Evolutionary conservation across 2,113 vertebrate genomes (phyloP).

Genomic region (Struthidea cinerea): DNA sequence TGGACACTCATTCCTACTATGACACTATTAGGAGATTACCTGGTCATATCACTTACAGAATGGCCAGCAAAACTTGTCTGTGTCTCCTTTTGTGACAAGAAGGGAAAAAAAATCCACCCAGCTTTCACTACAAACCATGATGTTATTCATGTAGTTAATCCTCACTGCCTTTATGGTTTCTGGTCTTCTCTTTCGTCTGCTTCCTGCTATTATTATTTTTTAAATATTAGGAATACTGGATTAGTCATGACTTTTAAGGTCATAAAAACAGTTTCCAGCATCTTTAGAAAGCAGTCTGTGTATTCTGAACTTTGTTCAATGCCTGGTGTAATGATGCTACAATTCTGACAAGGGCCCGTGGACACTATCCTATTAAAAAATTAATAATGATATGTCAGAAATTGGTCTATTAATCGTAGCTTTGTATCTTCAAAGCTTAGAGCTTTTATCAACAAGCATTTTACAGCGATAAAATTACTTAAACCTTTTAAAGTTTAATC

Average conservation of each 20-base stretch:
- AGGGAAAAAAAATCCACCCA: not conserved
- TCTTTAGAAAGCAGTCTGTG: not conserved
- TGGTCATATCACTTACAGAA: not conserved
- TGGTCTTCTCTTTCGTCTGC: not conserved
- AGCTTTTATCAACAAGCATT: constrained; percentile 48
- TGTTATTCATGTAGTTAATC: not conserved
- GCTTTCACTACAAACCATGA: not conserved
- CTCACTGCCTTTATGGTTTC: not conserved
- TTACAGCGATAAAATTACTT: constrained; percentile 53
- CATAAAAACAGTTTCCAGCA: not conserved
- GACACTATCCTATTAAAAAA: constrained; percentile 47
- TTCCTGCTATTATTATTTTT: not conserved
- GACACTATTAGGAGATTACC: not conserved
- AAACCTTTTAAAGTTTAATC: constrained; percentile 63
- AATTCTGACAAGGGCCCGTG: not conserved
- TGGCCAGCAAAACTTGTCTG: not conserved
- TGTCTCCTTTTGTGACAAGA: not conserved
- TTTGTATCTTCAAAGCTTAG: constrained; percentile 59
- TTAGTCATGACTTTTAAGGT: not conserved
- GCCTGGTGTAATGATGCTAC: not conserved
- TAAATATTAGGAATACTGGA: not conserved
- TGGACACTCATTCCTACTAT: not conserved
- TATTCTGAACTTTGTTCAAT: not conserved
- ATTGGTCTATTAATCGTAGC: constrained; percentile 48
- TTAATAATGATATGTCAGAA: constrained; percentile 46